phyloP scores from a whole-genome alignment of 2,797 vertebrate species.

The Esox masquinongy region DNA sequence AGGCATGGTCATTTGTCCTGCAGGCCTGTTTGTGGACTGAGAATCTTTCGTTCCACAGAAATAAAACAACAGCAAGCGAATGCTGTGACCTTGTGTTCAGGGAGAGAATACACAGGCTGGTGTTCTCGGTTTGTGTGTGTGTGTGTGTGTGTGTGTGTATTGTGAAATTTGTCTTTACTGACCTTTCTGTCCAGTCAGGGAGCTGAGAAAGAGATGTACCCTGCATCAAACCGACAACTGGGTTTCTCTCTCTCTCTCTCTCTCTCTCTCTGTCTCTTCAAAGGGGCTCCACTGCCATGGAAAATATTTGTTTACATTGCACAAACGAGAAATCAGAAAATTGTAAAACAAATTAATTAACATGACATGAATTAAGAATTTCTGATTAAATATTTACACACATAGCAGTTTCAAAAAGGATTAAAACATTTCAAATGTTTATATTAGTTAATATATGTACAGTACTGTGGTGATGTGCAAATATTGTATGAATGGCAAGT shows the following conservation, averaged over 20 bases:
- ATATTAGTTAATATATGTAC: no score
- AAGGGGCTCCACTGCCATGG: no score
- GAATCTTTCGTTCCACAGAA: neutral
- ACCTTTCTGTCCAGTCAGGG: conserved; percentile 7
- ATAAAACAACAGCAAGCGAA: neutral
- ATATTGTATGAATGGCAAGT: no score
- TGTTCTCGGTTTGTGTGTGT: conserved; percentile 6
- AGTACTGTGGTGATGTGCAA: no score
- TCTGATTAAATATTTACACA: no score
- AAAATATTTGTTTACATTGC: no score
- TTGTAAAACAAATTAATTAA: no score
- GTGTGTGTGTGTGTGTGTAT: neutral
- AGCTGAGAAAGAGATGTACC: neutral
- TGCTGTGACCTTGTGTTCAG: conserved; percentile 1
- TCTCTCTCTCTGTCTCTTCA: neutral
- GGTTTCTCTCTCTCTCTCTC: neutral
- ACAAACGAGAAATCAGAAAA: no score
- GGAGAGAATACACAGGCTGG: neutral
- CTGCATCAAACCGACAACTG: conserved; percentile 3
- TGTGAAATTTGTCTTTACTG: conserved; percentile 8
- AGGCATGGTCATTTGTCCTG: conserved; percentile 17
- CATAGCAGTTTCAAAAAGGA: no score
- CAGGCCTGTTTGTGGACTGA: neutral
- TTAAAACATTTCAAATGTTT: no score
- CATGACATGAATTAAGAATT: no score